phyloP scores from a whole-genome alignment of 2,888 invertebrate species.

The Pristionchus arcanus region DNA sequence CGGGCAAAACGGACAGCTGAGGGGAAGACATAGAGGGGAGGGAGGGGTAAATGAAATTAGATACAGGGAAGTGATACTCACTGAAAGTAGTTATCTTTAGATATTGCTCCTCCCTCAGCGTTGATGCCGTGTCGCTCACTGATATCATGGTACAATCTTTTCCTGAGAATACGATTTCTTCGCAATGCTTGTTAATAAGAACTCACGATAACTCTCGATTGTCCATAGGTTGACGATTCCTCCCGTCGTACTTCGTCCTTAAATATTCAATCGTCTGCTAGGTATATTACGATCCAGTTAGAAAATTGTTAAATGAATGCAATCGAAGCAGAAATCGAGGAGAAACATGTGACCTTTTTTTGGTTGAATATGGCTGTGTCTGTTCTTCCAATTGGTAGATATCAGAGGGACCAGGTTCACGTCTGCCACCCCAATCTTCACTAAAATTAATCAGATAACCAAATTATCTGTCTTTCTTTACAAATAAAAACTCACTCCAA shows the following conservation, averaged over 20 bases:
- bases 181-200: too few relatives aligned
- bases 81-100: slow-evolving; percentile 1
- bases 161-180: not conserved
- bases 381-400: not conserved
- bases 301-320: too few relatives aligned
- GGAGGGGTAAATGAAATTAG: too few relatives aligned
- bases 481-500: not conserved
- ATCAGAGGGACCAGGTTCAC: not conserved
- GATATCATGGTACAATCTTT: not conserved
- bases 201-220: too few relatives aligned
- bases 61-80: not conserved
- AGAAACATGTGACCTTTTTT: not conserved
- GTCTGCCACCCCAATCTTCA: not conserved
- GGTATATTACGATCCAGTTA: too few relatives aligned
- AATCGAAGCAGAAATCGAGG: too few relatives aligned
- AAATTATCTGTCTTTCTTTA: not conserved
- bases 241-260: too few relatives aligned
- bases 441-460: not conserved
- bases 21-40: too few relatives aligned
- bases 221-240: too few relatives aligned
- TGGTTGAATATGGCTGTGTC: too few relatives aligned
- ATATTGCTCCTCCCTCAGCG: not conserved
- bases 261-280: too few relatives aligned
- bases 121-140: not conserved
- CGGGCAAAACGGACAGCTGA: too few relatives aligned